These are phyloP conservation scores for Julus scanicus DNA, from an alignment of 2,888 invertebrate genomes.

Conservation along the genomic window DNA sequence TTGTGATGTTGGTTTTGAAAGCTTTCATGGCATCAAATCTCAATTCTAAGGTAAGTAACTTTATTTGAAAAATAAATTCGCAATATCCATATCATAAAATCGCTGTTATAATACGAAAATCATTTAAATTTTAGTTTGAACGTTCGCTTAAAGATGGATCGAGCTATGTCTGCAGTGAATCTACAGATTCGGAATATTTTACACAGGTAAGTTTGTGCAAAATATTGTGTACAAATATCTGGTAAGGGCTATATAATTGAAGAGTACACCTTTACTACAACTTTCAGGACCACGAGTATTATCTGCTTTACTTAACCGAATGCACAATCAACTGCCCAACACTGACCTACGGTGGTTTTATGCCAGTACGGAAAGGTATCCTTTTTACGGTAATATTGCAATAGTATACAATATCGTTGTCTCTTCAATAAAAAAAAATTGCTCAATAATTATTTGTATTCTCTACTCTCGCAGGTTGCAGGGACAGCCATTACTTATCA, in stretches of 20 bases:
- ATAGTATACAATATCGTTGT: too few species aligned
- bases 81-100: too few species aligned
- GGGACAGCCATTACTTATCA: neutral
- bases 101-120: neutral
- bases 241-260: too few species aligned
- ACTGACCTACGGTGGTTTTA: constrained; percentile 9
- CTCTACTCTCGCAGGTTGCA: constrained; percentile 23
- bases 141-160: neutral
- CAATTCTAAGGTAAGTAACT: neutral
- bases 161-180: neutral
- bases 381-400: constrained; percentile 43
- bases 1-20: neutral
- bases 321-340: constrained; percentile 13
- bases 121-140: neutral
- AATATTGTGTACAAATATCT: too few species aligned
- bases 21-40: neutral
- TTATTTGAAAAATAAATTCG: too few species aligned
- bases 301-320: constrained; percentile 25
- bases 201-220: neutral
- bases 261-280: too few species aligned
- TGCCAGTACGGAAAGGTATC: constrained; percentile 23
- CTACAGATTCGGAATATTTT: neutral
- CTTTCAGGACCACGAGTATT: constrained; percentile 36
- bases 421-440: too few species aligned
- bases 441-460: too few species aligned